Evolutionary conservation across 2,113 vertebrate species (phyloP), one percentile per base, ranked within the genome.

Genomic region (Cinclus mexicanus): DNA sequence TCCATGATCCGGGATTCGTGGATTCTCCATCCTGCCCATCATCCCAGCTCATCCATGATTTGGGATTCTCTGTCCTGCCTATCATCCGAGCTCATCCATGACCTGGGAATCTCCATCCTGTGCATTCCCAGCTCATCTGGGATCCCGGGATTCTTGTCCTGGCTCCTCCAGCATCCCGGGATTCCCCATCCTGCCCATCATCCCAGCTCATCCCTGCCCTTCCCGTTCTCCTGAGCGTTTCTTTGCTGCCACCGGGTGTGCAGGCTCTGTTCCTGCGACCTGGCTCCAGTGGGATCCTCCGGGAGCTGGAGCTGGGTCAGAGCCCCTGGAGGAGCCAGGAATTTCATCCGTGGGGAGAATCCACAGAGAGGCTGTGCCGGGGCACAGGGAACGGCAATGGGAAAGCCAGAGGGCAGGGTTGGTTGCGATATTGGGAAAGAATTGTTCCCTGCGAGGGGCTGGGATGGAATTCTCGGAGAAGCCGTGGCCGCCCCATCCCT

Each of bases 241-340:
- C 95, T 95, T 78, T 96, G 94, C 94, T 95, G 95, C 95, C 94
- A 14, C 93, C 94, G 94, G 94, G 88, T 74, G 94, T 94, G 88
- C 93, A 87, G 85, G 50, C 85, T 87, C 88, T 2, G 90, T 28
- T 93, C 90, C 95, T 94, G 95, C 95, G 55, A n/a, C 65, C 15
- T 0, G 44, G 29, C 10, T 42, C 6, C 47, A 31, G 47, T 11
- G 1, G 47, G 15, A 23, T 29, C 35, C 79, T 37, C 21, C 3
- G 37, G 63, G 63, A 26, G 17, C 72, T 10, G 55, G 12, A 0
- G 53, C 63, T 12, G 9, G 5, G 2, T 6, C 16, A 0, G 20
- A 41, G 72, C 49, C 2, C 64, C 12, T 15, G 4, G 1, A 2
- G 9, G 10, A 14, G 10, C 0, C 1, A 1, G 18, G 4, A 1